Evolutionary conservation across 2,888 invertebrate species (phyloP).

Genomic region (Drosophila birchii): DNA sequence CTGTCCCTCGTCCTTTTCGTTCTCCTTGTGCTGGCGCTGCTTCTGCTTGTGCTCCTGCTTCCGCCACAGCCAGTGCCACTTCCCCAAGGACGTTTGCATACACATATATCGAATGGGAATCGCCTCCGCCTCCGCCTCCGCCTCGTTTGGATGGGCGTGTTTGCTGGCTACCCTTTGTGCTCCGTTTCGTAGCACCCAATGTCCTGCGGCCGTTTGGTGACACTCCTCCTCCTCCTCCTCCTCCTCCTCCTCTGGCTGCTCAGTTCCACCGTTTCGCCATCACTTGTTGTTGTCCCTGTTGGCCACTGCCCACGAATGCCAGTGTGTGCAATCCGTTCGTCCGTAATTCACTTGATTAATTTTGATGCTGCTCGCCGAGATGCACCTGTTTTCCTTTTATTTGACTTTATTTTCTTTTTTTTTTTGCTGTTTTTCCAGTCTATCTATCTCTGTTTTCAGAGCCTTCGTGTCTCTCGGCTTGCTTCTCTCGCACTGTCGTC

Average conservation of each 20-base stretch:
- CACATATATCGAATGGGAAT: slow-evolving; percentile 22
- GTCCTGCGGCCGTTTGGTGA: slow-evolving; percentile 24
- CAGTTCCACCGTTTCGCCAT: slow-evolving; percentile 20
- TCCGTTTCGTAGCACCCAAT: slow-evolving; percentile 13
- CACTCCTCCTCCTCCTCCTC: neutral
- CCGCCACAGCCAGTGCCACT: slow-evolving; percentile 37
- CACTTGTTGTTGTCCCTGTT: slow-evolving; percentile 32
- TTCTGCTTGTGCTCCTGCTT: slow-evolving; percentile 29
- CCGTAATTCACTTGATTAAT: slow-evolving; percentile 34
- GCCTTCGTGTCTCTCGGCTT: slow-evolving; percentile 24
- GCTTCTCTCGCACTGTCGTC: slow-evolving; percentile 4
- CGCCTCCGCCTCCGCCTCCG: neutral
- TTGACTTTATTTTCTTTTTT: too few relatives aligned
- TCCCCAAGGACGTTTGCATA: slow-evolving; percentile 49
- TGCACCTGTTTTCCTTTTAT: slow-evolving; percentile 35
- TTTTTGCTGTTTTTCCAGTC: slow-evolving; percentile 5
- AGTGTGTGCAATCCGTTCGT: neutral
- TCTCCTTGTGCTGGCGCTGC: slow-evolving; percentile 29
- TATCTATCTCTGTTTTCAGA: slow-evolving; percentile 4
- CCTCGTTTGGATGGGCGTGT: slow-evolving; percentile 22
- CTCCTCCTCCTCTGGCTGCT: neutral
- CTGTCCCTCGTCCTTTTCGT: slow-evolving; percentile 21
- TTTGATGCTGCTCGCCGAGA: slow-evolving; percentile 27
- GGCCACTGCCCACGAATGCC: slow-evolving; percentile 25
- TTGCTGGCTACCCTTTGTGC: slow-evolving; percentile 12